Conservation (phyloP, 2,797 vertebrate species). For the Eulemur albifrons region DNA sequence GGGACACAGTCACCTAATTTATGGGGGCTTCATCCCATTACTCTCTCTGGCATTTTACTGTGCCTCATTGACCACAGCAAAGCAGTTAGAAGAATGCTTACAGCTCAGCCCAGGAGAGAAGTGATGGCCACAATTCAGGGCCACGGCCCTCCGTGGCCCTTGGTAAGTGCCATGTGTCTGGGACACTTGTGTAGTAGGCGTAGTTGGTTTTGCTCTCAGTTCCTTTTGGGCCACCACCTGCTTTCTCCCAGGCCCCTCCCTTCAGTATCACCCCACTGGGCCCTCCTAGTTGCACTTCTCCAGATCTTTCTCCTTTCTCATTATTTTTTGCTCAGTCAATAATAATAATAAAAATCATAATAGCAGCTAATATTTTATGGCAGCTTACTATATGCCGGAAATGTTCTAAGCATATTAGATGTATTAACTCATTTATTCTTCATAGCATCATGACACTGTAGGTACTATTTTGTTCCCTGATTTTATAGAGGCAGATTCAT, state of each 20-base stretch:
- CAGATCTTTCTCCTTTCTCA: not conserved
- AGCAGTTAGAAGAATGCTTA: not conserved
- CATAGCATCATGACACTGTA: not conserved
- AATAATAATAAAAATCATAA: not conserved
- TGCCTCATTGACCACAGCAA: not conserved
- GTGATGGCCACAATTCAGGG: not conserved
- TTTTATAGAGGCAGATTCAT: not conserved
- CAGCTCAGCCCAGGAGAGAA: not conserved
- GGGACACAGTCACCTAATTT: not conserved
- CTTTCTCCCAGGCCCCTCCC: not conserved
- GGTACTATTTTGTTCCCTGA: not conserved
- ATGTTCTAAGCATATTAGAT: not conserved
- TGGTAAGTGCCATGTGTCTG: not conserved
- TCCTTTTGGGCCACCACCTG: not conserved
- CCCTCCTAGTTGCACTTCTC: not conserved
- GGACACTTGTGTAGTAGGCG: not conserved
- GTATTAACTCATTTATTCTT: not conserved
- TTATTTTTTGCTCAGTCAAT: not conserved
- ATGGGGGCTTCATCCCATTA: not conserved
- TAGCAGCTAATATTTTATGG: not conserved
- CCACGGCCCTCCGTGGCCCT: rapidly evolving
- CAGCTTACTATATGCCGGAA: not conserved
- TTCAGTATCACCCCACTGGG: not conserved
- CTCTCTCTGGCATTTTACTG: not conserved
- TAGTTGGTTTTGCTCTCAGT: not conserved